Conservation (phyloP, 2,888 invertebrate species). For the Masnerella sp. region DNA sequence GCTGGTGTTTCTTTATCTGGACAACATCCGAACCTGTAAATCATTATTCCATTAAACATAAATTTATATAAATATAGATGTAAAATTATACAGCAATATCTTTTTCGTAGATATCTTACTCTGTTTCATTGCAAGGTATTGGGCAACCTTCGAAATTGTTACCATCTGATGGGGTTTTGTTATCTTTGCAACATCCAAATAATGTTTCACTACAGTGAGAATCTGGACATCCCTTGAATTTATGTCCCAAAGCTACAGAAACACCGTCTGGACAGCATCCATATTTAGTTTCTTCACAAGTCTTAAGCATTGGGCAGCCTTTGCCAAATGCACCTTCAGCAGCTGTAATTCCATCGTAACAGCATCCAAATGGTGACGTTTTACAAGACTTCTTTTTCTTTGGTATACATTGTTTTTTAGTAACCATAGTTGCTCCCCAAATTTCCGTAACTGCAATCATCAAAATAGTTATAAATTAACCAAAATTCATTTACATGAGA, state of each 20-base stretch:
- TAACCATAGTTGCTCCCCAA: conserved; percentile 65
- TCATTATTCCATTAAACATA: conserved; percentile 8
- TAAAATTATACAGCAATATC: too few relatives aligned
- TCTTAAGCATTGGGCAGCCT: conserved; percentile 86
- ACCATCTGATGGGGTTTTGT: conserved; percentile 86
- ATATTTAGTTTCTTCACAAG: conserved; percentile 86
- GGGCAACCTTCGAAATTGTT: conserved; percentile 92
- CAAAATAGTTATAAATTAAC: conserved; percentile 14
- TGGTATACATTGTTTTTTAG: conserved; percentile 81
- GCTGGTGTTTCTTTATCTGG: conserved; percentile 79
- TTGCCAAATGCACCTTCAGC: conserved; percentile 90
- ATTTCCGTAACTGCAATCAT: conserved; percentile 12
- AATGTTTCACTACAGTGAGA: conserved; percentile 86
- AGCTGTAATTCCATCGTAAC: conserved; percentile 86
- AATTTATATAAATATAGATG: too few relatives aligned
- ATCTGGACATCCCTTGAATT: conserved; percentile 87
- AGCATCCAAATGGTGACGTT: conserved; percentile 87
- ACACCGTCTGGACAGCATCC: conserved; percentile 92
- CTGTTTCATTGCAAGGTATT: conserved; percentile 80
- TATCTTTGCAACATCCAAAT: conserved; percentile 93
- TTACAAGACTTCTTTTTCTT: conserved; percentile 81
- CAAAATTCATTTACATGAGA: conserved; percentile 55
- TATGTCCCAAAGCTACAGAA: conserved; percentile 85
- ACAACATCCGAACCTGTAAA: conserved; percentile 79
- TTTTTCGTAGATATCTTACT: conserved; percentile 77